These are phyloP conservation scores for Candoia aspera DNA, from an alignment of 2,113 vertebrate genomes.

Conservation along the genomic window DNA sequence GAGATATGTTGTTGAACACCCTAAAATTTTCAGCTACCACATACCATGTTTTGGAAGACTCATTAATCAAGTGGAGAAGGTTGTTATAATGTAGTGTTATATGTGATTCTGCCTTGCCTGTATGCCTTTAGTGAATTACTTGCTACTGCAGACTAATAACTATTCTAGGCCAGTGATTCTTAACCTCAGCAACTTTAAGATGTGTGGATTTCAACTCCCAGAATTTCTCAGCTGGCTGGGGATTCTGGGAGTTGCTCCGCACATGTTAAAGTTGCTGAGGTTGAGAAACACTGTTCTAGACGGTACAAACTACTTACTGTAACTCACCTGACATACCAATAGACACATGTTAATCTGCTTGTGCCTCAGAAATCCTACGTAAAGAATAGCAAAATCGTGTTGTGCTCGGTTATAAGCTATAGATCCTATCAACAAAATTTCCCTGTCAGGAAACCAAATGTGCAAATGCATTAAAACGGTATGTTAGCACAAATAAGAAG, in stretches of 20 bases:
- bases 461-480: rapidly evolving
- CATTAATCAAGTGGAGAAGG: background rate
- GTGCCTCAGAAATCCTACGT: background rate
- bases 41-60: background rate
- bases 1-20: background rate
- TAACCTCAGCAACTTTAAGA: background rate
- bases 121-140: background rate
- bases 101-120: background rate
- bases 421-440: background rate
- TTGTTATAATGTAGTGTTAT: background rate
- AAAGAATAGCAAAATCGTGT: background rate
- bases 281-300: background rate
- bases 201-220: background rate
- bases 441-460: background rate
- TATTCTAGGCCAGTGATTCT: background rate
- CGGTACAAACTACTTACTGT: background rate
- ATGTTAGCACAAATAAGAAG: background rate
- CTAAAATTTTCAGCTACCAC: background rate
- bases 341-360: background rate
- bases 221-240: background rate
- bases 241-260: background rate
- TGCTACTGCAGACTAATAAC: background rate
- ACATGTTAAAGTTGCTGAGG: background rate
- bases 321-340: background rate
- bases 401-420: background rate